A percentile compares a stretch with the other conserved stretches of the same genome.
Conservation (phyloP, 2,797 vertebrate genomes). For the Myotis planiceps region DNA sequence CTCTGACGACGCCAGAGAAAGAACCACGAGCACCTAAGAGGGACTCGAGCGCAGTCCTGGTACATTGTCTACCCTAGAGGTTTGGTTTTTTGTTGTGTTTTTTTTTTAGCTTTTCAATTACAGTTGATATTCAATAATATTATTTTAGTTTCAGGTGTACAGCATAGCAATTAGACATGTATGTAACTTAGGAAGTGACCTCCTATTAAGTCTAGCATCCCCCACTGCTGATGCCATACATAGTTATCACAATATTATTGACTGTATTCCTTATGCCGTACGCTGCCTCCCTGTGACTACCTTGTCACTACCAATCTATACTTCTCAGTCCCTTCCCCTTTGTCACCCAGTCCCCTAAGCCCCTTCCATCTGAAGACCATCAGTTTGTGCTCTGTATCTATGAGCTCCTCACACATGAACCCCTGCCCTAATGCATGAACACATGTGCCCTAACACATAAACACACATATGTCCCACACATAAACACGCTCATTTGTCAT, state of each 20-base stretch:
- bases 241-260: background rate
- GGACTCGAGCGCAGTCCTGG: background rate
- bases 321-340: background rate
- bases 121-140: background rate
- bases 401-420: background rate
- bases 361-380: background rate
- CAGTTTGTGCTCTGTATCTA: background rate
- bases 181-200: background rate
- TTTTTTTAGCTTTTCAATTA: background rate
- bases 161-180: background rate
- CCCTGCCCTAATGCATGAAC: background rate
- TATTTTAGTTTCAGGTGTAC: background rate
- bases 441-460: background rate
- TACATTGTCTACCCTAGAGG: background rate
- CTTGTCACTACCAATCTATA: background rate
- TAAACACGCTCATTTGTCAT: background rate
- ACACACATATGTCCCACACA: background rate
- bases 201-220: background rate
- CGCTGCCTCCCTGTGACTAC: background rate
- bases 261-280: fast-evolving
- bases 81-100: background rate
- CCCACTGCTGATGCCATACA: background rate
- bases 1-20: too few relatives aligned
- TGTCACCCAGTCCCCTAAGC: background rate
- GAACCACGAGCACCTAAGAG: background rate